Evolutionary conservation across 2,888 invertebrate genomes (phyloP).

Genomic region (Heliconius hortense): DNA sequence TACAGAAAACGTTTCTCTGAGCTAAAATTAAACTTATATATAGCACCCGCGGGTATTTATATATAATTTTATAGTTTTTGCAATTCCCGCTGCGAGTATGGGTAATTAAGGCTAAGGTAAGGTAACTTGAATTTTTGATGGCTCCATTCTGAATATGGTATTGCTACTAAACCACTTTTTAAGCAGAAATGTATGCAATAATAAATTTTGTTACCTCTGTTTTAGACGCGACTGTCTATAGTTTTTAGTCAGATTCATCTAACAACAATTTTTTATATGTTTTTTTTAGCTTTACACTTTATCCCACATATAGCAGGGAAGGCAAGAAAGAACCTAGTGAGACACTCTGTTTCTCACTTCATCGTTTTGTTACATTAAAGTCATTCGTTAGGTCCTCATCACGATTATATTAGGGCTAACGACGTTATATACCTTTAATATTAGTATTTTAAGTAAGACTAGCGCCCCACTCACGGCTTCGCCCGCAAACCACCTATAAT

Average conservation of each 20-base stretch:
- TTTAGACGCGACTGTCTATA: neutral
- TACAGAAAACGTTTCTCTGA: neutral
- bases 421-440: no score
- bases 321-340: no score
- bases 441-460: no score
- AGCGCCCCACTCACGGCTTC: no score
- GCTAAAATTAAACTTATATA: neutral
- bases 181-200: neutral
- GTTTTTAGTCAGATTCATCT: neutral
- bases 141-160: neutral
- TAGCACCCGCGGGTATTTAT: neutral
- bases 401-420: no score
- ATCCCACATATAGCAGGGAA: no score
- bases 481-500: no score
- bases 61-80: neutral
- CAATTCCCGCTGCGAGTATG: neutral
- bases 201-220: neutral
- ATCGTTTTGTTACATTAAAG: no score
- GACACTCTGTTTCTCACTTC: no score
- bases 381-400: no score
- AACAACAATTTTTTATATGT: neutral
- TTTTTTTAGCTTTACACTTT: no score
- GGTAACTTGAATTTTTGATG: constrained; percentile 9
- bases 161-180: neutral
- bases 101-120: neutral